Evolutionary conservation across 2,888 invertebrate species (phyloP).

Genomic region (Caenorhabditis sinica): DNA sequence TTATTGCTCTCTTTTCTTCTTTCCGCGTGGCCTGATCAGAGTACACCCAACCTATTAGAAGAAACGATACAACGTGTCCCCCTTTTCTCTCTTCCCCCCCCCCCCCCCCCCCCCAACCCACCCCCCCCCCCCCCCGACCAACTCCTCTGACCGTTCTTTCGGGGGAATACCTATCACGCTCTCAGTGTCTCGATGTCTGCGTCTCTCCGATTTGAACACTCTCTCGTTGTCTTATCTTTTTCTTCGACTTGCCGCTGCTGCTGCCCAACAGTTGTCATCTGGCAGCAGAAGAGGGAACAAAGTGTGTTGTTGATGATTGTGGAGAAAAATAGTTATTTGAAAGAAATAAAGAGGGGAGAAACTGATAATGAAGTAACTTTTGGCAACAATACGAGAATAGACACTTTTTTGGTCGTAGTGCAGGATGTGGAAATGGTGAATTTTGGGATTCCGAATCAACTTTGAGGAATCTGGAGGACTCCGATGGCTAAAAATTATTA

Average conservation of each 20-base stretch:
- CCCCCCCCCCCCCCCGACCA: no score
- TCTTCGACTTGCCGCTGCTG: not conserved
- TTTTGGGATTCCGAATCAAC: no score
- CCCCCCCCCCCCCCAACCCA: no score
- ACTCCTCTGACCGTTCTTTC: conserved; percentile 59
- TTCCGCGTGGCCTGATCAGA: conserved; percentile 3
- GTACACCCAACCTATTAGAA: conserved; percentile 31
- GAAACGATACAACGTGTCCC: conserved; percentile 36
- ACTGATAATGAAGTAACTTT: no score
- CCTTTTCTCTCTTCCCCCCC: no score
- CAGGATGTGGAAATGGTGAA: no score
- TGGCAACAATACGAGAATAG: no score
- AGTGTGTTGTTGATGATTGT: conserved; percentile 40
- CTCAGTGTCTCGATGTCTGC: conserved; percentile 8
- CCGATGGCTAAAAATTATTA: no score
- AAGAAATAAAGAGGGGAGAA: not conserved
- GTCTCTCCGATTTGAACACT: not conserved
- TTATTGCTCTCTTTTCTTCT: conserved; percentile 23
- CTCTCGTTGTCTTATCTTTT: conserved; percentile 38
- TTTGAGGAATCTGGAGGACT: no score
- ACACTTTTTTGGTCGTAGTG: no score
- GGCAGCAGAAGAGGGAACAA: conserved; percentile 23
- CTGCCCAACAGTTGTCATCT: conserved; percentile 32
- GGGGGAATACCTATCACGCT: conserved; percentile 59
- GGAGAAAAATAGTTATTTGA: not conserved